phyloP scores from a whole-genome alignment of 1,140 invertebrate species.

The Drosophila eugracilis region DNA sequence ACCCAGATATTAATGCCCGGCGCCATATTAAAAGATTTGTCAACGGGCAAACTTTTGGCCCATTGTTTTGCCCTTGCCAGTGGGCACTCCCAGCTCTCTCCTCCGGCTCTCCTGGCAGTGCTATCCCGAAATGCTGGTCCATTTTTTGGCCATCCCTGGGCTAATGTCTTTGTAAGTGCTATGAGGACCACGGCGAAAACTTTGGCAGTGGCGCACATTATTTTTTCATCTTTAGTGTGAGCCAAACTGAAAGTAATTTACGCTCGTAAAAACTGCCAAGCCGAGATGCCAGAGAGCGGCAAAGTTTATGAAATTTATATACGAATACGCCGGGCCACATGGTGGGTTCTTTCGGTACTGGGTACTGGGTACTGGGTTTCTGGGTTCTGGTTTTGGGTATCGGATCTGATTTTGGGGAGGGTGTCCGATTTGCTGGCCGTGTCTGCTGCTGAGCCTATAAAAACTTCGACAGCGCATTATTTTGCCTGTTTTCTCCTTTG shows the following conservation, averaged over 20 bases:
- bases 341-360: conserved; percentile 8
- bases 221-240: conserved; percentile 84
- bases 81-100: conserved; percentile 4
- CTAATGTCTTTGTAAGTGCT: conserved; percentile 81
- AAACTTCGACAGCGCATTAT: conserved; percentile 82
- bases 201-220: conserved; percentile 80
- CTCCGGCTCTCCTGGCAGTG: too few relatives aligned
- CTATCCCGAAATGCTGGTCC: too few relatives aligned
- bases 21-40: conserved; percentile 74
- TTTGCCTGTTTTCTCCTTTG: conserved; percentile 79
- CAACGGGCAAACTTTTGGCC: conserved; percentile 68
- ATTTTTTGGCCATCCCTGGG: conserved; percentile 52
- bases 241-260: conserved; percentile 84
- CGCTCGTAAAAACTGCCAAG: conserved; percentile 82
- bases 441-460: conserved; percentile 76
- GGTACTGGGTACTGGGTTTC: conserved; percentile 1
- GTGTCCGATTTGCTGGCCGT: conserved; percentile 9
- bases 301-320: conserved; percentile 84
- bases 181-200: conserved; percentile 69
- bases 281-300: conserved; percentile 64
- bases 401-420: conserved; percentile 18
- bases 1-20: conserved; percentile 54
- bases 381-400: neutral
- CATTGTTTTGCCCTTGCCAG: conserved; percentile 44
- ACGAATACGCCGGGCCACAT: conserved; percentile 43